Percentiles rank a stretch among this genome's conserved stretches.
phyloP scores from a whole-genome alignment of 1,140 invertebrate species.

The Drosophila triauraria region DNA sequence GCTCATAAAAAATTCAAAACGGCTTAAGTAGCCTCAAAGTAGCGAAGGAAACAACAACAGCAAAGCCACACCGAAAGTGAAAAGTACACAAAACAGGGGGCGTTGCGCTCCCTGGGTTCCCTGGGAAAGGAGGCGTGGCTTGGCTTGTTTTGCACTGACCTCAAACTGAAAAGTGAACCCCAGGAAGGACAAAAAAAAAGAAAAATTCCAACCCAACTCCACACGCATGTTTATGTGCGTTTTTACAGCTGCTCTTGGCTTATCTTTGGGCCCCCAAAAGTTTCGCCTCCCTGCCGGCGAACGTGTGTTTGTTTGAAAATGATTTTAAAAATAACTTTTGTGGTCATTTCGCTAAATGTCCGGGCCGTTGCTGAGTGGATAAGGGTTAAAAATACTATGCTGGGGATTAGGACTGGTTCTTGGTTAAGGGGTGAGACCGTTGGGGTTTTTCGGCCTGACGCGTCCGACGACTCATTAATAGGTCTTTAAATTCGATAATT shows the following conservation, averaged over 20 bases:
- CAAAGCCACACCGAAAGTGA: slow-evolving; percentile 42
- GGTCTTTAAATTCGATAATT: slow-evolving; percentile 20
- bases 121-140: slow-evolving; percentile 1
- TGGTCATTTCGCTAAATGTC: slow-evolving; percentile 79
- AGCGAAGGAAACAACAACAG: slow-evolving; percentile 39
- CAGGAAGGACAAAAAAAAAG: slow-evolving; percentile 11
- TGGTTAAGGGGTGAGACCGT: neutral
- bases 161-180: slow-evolving; percentile 11
- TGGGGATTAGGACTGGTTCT: neutral
- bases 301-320: slow-evolving; percentile 45
- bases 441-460: slow-evolving; percentile 21
- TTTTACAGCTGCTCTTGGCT: slow-evolving; percentile 78
- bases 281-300: slow-evolving; percentile 26
- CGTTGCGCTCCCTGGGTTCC: neutral
- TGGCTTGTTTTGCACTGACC: slow-evolving; percentile 52
- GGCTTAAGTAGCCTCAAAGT: slow-evolving; percentile 78
- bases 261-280: slow-evolving; percentile 63
- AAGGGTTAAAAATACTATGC: slow-evolving; percentile 26
- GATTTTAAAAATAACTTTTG: slow-evolving; percentile 80
- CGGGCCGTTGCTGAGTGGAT: slow-evolving; percentile 18
- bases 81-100: slow-evolving; percentile 62
- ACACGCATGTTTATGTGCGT: slow-evolving; percentile 79
- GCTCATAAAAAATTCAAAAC: slow-evolving; percentile 81
- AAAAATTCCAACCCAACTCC: slow-evolving; percentile 34
- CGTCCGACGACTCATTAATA: slow-evolving; percentile 35